Base-by-base conservation (phyloP, 2,113 vertebrate species). In the Eupsittula cactorum region DNA sequence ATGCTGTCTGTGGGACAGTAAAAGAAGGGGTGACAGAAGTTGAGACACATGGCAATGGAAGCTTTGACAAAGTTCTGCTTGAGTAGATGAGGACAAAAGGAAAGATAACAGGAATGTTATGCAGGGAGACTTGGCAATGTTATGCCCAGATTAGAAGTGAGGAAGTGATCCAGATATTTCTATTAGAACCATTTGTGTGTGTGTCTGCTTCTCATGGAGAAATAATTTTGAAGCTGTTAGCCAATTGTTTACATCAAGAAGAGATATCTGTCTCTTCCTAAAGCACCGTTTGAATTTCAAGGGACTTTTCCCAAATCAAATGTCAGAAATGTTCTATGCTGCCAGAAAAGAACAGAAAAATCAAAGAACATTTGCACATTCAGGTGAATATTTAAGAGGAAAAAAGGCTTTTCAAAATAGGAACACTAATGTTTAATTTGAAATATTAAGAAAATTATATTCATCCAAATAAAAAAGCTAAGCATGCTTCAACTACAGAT, bases 221-320 rank as follows among this genome's bases (percentile, higher is more conserved):
- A 92, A 92, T 81, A 53, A 86, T 90, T 88, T 90, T 86, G 65
- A 75, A 84, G 69, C 29, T 90, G 24, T 92, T 92, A 94, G 73
- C 73, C 90, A 92, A 78, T 39, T 90, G 42, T 53, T 90, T 90
- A 50, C 42, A 20, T 87, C 79, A 90, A 81, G 59, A 90, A 80
- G 53, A 77, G 33, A 25, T 70, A 60, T 15, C 62, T 84, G 65
- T 90, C 57, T 47, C 20, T 83, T 86, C 57, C 52, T 92, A 81
- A 90, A 93, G 27, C 53, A 55, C 27, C 0, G 4, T 88, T 88
- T 77, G 88, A 92, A 95, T 96, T 96, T 94, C 90, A 95, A 92
- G 92, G 47, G 28, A 78, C 35, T 90, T 23, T 29, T 90, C 55
- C 29, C 50, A 78, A 93, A 55, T 33, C 47, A 86, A 84, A 47